These are phyloP conservation scores for Tragelaphus eurycerus DNA, from an alignment of 2,797 vertebrate species.

Conservation along the genomic window DNA sequence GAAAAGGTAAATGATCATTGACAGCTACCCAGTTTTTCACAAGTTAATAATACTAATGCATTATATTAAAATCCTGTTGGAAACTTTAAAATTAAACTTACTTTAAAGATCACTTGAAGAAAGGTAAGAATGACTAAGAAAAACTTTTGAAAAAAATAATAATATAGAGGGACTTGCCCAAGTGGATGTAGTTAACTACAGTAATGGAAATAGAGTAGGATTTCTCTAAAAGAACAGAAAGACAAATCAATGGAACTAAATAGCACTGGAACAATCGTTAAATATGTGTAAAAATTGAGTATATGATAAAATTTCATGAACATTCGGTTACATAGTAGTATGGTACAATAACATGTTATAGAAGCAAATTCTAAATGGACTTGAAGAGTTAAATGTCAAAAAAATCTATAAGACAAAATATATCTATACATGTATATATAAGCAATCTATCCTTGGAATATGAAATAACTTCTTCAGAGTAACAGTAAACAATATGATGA, in stretches of 20 bases:
- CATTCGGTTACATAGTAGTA: not conserved
- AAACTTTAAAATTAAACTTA: not conserved
- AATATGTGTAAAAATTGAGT: not conserved
- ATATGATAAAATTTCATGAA: not conserved
- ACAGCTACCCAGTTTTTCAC: not conserved
- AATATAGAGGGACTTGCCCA: not conserved
- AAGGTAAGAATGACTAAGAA: not conserved
- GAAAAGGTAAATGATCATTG: not conserved
- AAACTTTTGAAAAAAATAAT: not conserved
- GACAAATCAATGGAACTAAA: not conserved
- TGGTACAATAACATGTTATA: not conserved
- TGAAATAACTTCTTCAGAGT: not conserved
- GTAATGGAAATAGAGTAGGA: not conserved
- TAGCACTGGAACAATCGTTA: not conserved
- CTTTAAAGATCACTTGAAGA: not conserved
- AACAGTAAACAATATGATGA: not conserved
- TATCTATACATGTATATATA: not conserved
- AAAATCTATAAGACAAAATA: not conserved
- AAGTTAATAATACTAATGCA: not conserved
- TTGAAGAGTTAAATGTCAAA: not conserved
- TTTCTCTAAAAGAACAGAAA: not conserved
- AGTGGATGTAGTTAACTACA: not conserved
- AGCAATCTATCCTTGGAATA: not conserved
- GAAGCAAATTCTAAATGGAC: not conserved
- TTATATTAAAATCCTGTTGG: not conserved